Evolutionary conservation across 2,888 invertebrate species (phyloP).

Genomic region (Anarsia innoxiella): DNA sequence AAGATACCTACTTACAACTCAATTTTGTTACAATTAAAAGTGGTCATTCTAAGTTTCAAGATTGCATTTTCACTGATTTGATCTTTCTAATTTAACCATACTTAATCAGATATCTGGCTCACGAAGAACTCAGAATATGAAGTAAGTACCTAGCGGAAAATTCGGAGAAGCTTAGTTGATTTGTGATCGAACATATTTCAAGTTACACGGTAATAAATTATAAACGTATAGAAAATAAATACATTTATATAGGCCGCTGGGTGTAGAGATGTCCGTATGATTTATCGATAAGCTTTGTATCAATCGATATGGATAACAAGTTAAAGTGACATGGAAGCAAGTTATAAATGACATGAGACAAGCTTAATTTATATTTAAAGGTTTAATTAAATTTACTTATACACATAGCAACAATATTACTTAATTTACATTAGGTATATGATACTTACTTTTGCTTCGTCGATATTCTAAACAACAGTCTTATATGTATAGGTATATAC

Average conservation of each 20-base stretch:
- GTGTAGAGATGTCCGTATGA: constrained; percentile 47
- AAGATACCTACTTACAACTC: too few relatives aligned
- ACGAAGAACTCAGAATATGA: constrained; percentile 40
- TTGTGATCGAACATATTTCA: constrained; percentile 54
- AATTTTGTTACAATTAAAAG: too few relatives aligned
- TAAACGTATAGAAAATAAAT: constrained; percentile 58
- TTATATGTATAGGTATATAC: too few relatives aligned
- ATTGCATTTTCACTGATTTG: too few relatives aligned
- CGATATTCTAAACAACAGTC: too few relatives aligned
- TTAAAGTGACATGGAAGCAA: constrained; percentile 31
- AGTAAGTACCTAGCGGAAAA: constrained; percentile 52
- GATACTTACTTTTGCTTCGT: too few relatives aligned
- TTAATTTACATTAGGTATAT: too few relatives aligned
- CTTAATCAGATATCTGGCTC: too few relatives aligned
- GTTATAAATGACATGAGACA: constrained; percentile 31
- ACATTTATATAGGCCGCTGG: constrained; percentile 47
- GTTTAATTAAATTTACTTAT: too few relatives aligned
- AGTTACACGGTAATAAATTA: constrained; percentile 61
- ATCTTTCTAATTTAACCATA: too few relatives aligned
- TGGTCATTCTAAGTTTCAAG: too few relatives aligned
- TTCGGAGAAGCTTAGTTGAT: constrained; percentile 45
- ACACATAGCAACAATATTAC: too few relatives aligned
- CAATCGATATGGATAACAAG: constrained; percentile 23
- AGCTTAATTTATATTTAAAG: constrained; percentile 19
- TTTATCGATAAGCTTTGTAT: constrained; percentile 47